Evolutionary conservation across 2,113 vertebrate species (phyloP), one percentile per base, ranked within the genome.

Genomic region (Psittacus erithacus): DNA sequence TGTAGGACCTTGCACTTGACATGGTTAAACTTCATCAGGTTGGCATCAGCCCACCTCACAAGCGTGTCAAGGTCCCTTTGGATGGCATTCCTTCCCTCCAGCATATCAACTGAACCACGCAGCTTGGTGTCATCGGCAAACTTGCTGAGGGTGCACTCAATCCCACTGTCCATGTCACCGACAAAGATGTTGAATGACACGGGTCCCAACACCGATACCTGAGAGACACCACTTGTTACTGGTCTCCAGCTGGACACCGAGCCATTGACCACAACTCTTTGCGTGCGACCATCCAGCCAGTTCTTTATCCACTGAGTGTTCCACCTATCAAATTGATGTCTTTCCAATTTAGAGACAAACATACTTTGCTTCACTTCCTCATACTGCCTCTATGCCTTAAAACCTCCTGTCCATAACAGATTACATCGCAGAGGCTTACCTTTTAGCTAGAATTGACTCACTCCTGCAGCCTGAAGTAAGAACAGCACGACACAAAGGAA

Each of bases 191-290:
- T 57, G 7, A 57, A 57, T 11, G 33, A 6, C 18, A 33, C 18
- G 1, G 5, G 11, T 33, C 11, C 18, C 18, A 57, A 33, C 31
- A 33, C 11, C 0, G 0, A 57, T 33, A 19, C 55, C 55, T 57
- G 55, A 57, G 1, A 18, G 12, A 57, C 31, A 13, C 12, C 31
- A 22, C 17, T 33, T 5, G 1, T 33, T 33, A 13, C 19, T 22
- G 31, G 31, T n/a, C 31, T 57, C 19, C 31, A 57, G 31, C 53
- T 13, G 31, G 8, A 55, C 53, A 33, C 13, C 13, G 18, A 55
- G 55, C 31, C 0, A 0, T 22, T 57, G 55, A 13, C 19, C 12
- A n/a, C 19, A 22, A 14, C 19, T 57, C 31, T n/a, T 57, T 57
- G 31, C 4, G 2, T 14, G 55, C 0, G 2, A 12, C 19, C 55